Conservation (phyloP, 2,113 vertebrate genomes). For the Muntiacus reevesi region DNA sequence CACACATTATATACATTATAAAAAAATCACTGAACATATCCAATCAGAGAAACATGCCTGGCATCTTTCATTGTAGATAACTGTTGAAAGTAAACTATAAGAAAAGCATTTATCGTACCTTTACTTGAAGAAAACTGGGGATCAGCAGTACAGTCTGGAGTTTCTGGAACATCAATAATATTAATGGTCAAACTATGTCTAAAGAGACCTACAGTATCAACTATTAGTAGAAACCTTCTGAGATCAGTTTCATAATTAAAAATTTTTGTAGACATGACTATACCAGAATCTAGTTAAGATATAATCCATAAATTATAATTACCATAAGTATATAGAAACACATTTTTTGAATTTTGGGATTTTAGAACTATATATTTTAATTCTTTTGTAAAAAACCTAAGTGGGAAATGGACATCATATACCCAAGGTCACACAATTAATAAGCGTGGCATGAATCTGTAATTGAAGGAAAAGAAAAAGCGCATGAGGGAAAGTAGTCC, state of each 20-base stretch:
- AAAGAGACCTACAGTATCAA: neutral
- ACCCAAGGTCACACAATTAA: neutral
- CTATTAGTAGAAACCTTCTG: slow-evolving; percentile 3
- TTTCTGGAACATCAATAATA: slow-evolving; percentile 54
- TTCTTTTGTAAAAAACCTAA: neutral
- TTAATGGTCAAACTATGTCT: slow-evolving; percentile 44
- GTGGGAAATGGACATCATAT: neutral
- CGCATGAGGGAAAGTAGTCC: neutral
- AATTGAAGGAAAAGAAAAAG: neutral
- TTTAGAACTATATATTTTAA: neutral
- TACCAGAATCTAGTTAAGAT: slow-evolving; percentile 6
- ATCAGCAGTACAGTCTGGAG: slow-evolving; percentile 14
- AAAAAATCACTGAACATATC: neutral
- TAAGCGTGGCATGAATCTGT: neutral
- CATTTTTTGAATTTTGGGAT: neutral
- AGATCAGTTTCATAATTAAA: slow-evolving; percentile 66
- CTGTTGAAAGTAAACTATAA: neutral
- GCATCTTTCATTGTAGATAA: neutral
- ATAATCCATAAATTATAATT: neutral
- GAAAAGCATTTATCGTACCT: neutral
- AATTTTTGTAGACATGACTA: slow-evolving; percentile 43
- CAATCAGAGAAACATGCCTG: neutral
- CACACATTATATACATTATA: neutral
- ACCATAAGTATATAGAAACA: neutral
- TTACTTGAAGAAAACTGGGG: slow-evolving; percentile 45